Conservation (phyloP, 2,113 vertebrate genomes). For the Microcebus murinus region DNA sequence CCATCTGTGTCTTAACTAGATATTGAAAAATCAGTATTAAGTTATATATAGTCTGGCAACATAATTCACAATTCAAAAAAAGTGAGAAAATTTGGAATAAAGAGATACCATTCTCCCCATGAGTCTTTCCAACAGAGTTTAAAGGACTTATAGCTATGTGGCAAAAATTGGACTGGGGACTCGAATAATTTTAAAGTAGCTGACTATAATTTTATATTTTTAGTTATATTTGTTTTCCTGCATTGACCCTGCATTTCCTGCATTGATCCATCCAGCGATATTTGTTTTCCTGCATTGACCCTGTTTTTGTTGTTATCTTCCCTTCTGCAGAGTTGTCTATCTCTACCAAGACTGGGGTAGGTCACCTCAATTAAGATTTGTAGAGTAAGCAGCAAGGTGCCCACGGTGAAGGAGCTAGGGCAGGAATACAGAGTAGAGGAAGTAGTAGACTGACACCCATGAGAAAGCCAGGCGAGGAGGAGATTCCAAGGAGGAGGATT, state of each 20-base stretch:
- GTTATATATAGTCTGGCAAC: conserved; percentile 7
- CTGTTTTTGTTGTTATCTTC: background rate
- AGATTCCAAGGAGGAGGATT: background rate
- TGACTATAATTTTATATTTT: too few relatives aligned
- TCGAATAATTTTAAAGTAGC: background rate
- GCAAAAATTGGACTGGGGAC: background rate
- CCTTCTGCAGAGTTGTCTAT: background rate
- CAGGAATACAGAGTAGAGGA: background rate
- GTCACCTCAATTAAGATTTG: background rate
- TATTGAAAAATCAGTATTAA: conserved; percentile 30
- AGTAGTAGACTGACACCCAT: background rate
- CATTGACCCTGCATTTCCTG: background rate
- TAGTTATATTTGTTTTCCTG: background rate
- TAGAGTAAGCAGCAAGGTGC: background rate
- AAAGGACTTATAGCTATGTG: background rate
- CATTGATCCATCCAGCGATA: too few relatives aligned
- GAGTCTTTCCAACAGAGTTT: background rate
- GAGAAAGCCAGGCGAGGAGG: background rate
- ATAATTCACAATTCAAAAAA: background rate
- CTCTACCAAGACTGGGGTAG: background rate
- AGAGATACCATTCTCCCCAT: background rate
- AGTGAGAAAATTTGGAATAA: conserved; percentile 8
- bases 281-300: background rate
- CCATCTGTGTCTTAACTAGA: background rate
- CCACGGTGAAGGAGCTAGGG: background rate